Conservation (phyloP, 1,140 invertebrate species). For the Pinna nobilis region DNA sequence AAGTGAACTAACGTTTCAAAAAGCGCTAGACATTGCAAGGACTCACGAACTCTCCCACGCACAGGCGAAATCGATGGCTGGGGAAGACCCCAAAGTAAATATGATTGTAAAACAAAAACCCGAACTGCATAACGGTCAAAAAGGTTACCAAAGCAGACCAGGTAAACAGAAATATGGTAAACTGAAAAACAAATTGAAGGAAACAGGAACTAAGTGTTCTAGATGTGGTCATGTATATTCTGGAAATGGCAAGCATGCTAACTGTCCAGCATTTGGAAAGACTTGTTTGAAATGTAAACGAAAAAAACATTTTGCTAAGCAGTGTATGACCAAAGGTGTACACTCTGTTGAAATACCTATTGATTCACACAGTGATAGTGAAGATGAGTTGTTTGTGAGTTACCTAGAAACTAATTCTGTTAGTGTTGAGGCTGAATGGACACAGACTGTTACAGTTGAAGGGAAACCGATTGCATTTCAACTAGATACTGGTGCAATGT, state of each 20-base stretch:
- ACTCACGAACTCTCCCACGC: slow-evolving; percentile 9
- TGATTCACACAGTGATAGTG: slow-evolving; percentile 62
- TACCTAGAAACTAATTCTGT: slow-evolving; percentile 51
- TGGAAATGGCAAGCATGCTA: not conserved
- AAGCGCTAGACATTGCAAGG: not conserved
- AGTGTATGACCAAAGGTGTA: not conserved
- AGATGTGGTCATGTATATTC: slow-evolving; percentile 4
- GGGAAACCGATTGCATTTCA: not conserved
- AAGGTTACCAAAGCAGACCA: not conserved
- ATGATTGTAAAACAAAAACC: not conserved
- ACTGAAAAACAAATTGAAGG: no score
- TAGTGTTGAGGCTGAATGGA: not conserved
- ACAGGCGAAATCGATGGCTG: not conserved
- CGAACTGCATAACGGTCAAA: not conserved
- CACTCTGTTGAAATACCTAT: slow-evolving; percentile 2
- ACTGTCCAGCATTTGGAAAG: slow-evolving; percentile 8
- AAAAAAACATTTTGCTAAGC: slow-evolving; percentile 7
- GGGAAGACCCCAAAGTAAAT: not conserved
- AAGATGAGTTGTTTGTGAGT: slow-evolving; percentile 55
- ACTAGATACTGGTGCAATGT: not conserved
- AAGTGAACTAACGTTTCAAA: not conserved
- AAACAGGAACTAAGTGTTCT: no score
- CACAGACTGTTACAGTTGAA: not conserved
- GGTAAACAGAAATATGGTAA: not conserved
- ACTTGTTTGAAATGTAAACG: slow-evolving; percentile 4